These are phyloP conservation scores for Nestor notabilis DNA, from an alignment of 2,113 vertebrate species.

Conservation along the genomic window DNA sequence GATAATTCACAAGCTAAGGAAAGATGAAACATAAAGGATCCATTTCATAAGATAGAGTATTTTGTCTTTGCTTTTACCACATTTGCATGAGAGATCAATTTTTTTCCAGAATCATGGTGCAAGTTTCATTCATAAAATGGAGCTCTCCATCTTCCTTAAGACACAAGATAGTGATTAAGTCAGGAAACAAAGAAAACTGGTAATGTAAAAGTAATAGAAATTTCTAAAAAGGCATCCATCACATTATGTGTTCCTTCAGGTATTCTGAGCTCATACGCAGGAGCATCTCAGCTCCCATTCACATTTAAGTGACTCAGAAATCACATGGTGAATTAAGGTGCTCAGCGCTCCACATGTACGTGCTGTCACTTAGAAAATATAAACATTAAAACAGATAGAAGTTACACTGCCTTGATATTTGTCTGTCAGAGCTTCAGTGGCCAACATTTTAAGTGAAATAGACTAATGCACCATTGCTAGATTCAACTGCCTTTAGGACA, in stretches of 20 bases:
- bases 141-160: background rate
- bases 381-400: background rate
- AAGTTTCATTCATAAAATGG: background rate
- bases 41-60: background rate
- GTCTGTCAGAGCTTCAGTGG: background rate
- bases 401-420: background rate
- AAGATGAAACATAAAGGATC: background rate
- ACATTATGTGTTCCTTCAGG: background rate
- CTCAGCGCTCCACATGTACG: background rate
- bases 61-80: background rate
- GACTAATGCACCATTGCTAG: background rate
- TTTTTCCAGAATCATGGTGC: background rate
- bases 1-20: background rate
- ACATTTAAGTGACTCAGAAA: background rate
- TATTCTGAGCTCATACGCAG: background rate
- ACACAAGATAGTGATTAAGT: background rate
- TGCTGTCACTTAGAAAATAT: background rate
- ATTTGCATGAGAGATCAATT: background rate
- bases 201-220: background rate
- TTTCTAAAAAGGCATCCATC: background rate
- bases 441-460: background rate
- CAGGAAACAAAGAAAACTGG: background rate
- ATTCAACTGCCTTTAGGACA: background rate
- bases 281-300: background rate
- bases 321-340: background rate